phyloP scores from a whole-genome alignment of 2,113 vertebrate genomes.

The Corvus cornix region DNA sequence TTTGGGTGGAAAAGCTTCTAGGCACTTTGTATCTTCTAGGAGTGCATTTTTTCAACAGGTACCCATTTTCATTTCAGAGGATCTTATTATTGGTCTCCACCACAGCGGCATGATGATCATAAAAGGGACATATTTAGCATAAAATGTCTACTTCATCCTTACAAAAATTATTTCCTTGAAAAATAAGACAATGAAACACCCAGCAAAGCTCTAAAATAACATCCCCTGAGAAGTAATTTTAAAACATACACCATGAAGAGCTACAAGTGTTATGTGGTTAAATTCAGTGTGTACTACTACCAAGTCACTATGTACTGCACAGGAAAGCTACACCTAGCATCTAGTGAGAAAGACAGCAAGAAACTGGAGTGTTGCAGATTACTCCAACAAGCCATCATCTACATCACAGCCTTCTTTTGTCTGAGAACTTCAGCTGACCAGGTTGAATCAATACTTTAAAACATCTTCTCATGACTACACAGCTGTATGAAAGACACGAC shows the following conservation, averaged over 20 bases:
- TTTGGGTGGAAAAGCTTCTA: not conserved
- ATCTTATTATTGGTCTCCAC: fast-evolving
- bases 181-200: not conserved
- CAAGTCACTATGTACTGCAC: not conserved
- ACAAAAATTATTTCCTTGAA: not conserved
- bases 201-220: not conserved
- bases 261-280: not conserved
- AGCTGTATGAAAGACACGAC: not conserved
- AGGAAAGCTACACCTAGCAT: not conserved
- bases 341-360: not conserved
- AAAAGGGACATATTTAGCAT: not conserved
- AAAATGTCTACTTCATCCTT: not conserved
- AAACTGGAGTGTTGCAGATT: not conserved
- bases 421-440: not conserved
- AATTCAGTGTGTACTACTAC: not conserved
- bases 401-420: not conserved
- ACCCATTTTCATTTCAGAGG: not conserved
- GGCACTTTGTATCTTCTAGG: not conserved
- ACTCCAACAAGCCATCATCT: not conserved
- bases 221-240: not conserved
- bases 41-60: not conserved
- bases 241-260: not conserved
- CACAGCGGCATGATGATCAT: not conserved
- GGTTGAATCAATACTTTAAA: not conserved
- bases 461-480: not conserved